These are phyloP conservation scores for Euglossa dilemma DNA, from an alignment of 1,140 invertebrate genomes.

Conservation along the genomic window DNA sequence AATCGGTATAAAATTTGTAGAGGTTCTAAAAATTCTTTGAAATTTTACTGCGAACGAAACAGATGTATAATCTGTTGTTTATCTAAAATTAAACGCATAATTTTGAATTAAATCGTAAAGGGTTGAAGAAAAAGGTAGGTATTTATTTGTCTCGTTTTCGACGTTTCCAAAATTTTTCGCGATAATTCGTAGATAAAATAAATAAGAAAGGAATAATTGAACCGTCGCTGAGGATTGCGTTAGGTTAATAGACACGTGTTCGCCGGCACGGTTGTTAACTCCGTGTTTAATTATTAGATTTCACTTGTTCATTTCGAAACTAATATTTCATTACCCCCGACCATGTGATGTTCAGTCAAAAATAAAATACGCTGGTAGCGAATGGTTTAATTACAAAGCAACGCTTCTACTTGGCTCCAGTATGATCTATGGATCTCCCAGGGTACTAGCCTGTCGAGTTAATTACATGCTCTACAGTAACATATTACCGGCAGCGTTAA, in stretches of 20 bases:
- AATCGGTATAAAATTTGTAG: too few species aligned
- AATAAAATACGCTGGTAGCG: neutral
- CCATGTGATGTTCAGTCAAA: neutral
- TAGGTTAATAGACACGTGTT: neutral
- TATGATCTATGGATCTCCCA: neutral
- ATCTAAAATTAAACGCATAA: too few species aligned
- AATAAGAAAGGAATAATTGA: neutral
- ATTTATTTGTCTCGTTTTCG: too few species aligned
- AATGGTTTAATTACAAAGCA: neutral
- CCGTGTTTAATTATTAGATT: neutral
- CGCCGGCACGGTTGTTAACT: too few species aligned
- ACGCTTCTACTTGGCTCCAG: neutral
- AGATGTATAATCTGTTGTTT: too few species aligned
- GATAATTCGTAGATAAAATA: neutral
- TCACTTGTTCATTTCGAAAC: neutral
- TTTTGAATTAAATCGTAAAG: too few species aligned
- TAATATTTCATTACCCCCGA: neutral
- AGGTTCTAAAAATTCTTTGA: too few species aligned
- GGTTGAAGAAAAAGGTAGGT: too few species aligned
- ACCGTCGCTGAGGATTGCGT: neutral
- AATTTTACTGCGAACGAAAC: too few species aligned
- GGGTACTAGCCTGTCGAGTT: neutral
- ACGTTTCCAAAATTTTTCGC: too few species aligned
- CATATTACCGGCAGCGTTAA: neutral
- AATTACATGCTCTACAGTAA: neutral